phyloP scores from a whole-genome alignment of 2,797 vertebrate genomes.

The Ispidina lecontei region DNA sequence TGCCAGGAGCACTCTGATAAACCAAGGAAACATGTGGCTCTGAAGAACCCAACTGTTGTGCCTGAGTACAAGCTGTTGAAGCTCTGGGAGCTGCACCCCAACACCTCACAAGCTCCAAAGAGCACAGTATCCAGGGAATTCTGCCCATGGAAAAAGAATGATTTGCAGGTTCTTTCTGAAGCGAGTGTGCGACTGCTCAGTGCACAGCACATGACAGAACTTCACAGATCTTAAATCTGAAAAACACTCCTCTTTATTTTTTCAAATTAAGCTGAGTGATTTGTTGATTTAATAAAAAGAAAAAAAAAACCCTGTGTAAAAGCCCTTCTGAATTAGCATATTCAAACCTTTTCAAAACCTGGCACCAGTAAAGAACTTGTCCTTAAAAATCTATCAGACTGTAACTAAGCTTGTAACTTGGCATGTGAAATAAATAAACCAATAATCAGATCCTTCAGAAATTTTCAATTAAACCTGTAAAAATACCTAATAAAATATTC shows the following conservation, averaged over 20 bases:
- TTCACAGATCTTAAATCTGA: background rate
- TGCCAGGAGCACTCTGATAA: constrained; percentile 64
- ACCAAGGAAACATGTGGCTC: constrained; percentile 31
- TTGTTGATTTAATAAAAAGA: constrained; percentile 25
- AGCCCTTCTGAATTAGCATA: constrained; percentile 13
- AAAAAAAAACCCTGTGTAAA: background rate
- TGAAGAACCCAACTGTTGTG: constrained; percentile 35
- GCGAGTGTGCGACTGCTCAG: background rate
- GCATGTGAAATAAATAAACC: constrained; percentile 24
- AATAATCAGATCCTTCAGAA: constrained; percentile 30
- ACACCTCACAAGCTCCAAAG: background rate
- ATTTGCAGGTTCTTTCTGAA: background rate
- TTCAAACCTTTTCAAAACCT: constrained; percentile 22
- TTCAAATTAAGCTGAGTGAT: constrained; percentile 7
- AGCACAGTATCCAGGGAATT: background rate
- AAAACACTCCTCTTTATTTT: background rate
- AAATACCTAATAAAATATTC: constrained; percentile 25
- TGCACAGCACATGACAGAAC: background rate
- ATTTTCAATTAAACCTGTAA: constrained; percentile 5
- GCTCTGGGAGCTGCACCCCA: background rate
- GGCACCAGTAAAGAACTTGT: background rate
- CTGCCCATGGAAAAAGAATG: background rate
- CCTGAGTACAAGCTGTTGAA: background rate
- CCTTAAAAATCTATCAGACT: constrained; percentile 60
- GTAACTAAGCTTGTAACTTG: constrained; percentile 55